A percentile compares a stretch with the other conserved stretches of the same genome.
phyloP scores from a whole-genome alignment of 2,113 vertebrate species.

The Leiothrix lutea region DNA sequence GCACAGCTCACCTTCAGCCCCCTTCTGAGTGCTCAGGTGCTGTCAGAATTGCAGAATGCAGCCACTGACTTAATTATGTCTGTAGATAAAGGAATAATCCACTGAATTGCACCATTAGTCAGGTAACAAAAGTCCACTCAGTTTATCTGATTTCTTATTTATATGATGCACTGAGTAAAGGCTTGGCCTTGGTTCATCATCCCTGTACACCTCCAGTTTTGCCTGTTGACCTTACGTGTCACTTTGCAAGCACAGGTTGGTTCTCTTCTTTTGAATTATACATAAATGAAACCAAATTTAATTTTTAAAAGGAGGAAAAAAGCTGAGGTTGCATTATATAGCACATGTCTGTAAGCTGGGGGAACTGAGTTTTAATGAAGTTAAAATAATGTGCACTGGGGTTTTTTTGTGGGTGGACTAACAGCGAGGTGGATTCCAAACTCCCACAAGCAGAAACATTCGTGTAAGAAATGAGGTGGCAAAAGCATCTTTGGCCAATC shows the following conservation, averaged over 20 bases:
- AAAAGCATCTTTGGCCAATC: neutral
- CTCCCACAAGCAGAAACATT: neutral
- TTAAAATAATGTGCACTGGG: neutral
- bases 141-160: neutral
- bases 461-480: neutral
- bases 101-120: neutral
- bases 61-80: neutral
- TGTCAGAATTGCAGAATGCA: neutral
- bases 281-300: neutral
- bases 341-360: neutral
- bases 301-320: neutral
- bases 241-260: neutral
- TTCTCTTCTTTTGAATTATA: neutral
- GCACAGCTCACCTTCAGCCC: neutral
- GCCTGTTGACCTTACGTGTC: neutral
- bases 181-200: neutral
- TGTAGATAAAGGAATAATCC: neutral
- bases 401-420: neutral
- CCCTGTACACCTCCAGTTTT: neutral
- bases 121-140: neutral
- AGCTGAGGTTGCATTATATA: neutral
- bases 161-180: neutral
- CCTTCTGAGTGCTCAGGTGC: neutral
- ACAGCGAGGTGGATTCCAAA: neutral
- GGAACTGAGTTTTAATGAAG: neutral